phyloP scores from a whole-genome alignment of 2,113 vertebrate genomes.

The Neolamprologus variostigma region DNA sequence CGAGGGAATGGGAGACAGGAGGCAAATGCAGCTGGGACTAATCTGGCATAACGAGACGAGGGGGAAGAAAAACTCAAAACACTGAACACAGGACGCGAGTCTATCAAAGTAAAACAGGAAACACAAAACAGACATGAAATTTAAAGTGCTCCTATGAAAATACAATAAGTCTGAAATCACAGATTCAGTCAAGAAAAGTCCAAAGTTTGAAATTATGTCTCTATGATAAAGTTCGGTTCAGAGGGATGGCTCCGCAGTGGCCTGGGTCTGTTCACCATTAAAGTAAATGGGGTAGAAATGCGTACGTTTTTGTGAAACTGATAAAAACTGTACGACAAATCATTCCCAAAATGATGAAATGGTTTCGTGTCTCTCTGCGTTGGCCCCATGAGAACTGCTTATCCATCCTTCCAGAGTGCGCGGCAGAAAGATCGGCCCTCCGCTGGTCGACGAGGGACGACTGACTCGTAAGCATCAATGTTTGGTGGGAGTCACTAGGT shows the following conservation, averaged over 20 bases:
- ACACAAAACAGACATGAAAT: neutral
- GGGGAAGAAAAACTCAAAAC: neutral
- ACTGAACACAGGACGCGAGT: neutral
- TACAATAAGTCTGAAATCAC: neutral
- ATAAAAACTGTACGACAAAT: neutral
- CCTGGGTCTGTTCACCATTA: neutral
- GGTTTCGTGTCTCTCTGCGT: neutral
- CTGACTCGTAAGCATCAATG: neutral
- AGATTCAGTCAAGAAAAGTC: neutral
- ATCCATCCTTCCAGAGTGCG: neutral
- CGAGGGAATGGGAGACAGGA: neutral
- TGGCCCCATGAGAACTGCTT: neutral
- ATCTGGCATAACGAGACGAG: neutral
- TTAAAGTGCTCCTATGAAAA: neutral
- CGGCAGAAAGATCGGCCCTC: neutral
- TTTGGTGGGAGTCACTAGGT: slow-evolving; percentile 7
- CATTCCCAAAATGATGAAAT: neutral
- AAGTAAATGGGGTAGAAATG: neutral
- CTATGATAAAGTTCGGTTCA: neutral
- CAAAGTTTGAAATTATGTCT: neutral
- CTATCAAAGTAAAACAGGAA: neutral
- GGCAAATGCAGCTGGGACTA: neutral
- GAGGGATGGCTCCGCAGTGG: neutral
- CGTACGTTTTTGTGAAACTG: neutral
- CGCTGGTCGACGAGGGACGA: neutral